Evolutionary conservation across 2,113 vertebrate species (phyloP).

Genomic region (Ifrita kowaldi): DNA sequence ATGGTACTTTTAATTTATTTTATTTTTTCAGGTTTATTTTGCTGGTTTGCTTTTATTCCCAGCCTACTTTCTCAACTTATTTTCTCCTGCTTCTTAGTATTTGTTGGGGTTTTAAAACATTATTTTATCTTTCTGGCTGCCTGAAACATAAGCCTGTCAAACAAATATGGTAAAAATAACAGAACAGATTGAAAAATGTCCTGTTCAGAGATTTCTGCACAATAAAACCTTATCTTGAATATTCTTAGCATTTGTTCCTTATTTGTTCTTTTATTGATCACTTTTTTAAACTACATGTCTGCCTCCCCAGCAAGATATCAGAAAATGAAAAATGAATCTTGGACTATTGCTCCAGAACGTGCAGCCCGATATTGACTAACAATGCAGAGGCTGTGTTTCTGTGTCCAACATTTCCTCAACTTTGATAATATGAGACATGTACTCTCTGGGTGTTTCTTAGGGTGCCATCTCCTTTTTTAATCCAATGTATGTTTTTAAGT

Average conservation of each 20-base stretch:
- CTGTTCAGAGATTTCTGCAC: background rate
- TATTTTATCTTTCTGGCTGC: background rate
- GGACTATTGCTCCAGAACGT: background rate
- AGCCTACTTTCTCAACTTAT: background rate
- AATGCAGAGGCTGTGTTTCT: rapidly evolving
- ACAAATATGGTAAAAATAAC: background rate
- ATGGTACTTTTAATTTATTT: background rate
- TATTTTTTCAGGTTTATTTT: background rate
- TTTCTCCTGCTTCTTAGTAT: background rate
- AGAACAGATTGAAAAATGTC: background rate
- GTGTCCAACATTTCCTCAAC: background rate
- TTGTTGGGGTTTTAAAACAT: background rate
- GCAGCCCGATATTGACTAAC: background rate
- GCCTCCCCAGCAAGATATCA: background rate
- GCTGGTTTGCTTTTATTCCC: background rate
- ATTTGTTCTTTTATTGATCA: conserved; percentile 31
- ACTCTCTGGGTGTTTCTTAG: background rate
- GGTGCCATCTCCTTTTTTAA: background rate
- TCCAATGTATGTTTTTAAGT: background rate
- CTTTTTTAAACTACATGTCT: background rate
- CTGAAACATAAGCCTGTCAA: background rate
- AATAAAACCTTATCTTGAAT: conserved; percentile 20
- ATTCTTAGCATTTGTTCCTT: background rate
- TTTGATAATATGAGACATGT: background rate
- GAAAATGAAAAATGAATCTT: conserved; percentile 18